Evolutionary conservation across 2,113 vertebrate species (phyloP).

Genomic region (Drymodes brunneopygia): DNA sequence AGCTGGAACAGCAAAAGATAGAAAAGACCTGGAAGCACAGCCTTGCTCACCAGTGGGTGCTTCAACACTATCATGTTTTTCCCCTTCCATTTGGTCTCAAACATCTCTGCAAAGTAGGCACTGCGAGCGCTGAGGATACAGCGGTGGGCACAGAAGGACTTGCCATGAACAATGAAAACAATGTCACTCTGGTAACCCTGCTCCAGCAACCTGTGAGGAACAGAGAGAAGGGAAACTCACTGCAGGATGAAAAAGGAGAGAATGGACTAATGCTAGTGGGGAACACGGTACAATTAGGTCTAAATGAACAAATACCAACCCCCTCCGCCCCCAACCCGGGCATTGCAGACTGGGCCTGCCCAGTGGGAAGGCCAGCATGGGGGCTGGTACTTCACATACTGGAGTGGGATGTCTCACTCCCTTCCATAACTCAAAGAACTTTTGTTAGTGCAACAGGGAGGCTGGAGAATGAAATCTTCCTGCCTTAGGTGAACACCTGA

Average conservation of each 20-base stretch:
- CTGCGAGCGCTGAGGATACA: slow-evolving; percentile 89
- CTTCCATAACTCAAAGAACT: neutral
- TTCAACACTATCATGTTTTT: slow-evolving; percentile 88
- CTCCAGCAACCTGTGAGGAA: slow-evolving; percentile 82
- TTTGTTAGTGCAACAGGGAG: neutral
- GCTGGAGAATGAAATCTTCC: neutral
- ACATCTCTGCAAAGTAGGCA: slow-evolving; percentile 92
- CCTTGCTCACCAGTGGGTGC: slow-evolving; percentile 85
- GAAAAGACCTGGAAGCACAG: neutral
- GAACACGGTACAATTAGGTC: neutral
- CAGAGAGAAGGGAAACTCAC: neutral
- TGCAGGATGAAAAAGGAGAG: neutral
- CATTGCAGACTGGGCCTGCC: neutral
- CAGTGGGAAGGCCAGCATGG: fast-evolving
- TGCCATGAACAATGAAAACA: slow-evolving; percentile 88
- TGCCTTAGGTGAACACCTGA: neutral
- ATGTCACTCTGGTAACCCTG: slow-evolving; percentile 89
- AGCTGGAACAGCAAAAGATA: neutral
- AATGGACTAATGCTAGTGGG: neutral
- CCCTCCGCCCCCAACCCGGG: too few species aligned
- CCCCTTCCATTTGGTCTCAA: slow-evolving; percentile 93
- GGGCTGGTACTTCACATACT: neutral
- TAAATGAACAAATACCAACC: neutral
- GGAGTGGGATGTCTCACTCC: neutral
- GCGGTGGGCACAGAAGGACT: slow-evolving; percentile 85